Evolutionary conservation across 1,140 invertebrate species (phyloP).

Genomic region (Tenebrio molitor): DNA sequence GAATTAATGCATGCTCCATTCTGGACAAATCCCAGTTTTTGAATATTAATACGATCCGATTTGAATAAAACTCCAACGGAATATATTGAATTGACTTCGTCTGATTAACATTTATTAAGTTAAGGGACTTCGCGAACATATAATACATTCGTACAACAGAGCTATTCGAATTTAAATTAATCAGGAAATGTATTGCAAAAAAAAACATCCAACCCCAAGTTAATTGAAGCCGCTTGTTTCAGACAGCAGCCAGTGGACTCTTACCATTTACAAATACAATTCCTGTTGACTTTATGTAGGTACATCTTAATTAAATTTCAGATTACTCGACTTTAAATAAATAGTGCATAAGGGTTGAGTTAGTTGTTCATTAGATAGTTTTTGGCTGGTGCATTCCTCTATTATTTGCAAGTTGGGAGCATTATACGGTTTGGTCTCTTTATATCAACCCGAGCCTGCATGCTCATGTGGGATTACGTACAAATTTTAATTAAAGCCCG

Average conservation of each 20-base stretch:
- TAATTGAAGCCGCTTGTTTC: too few species aligned
- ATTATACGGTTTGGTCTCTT: background rate
- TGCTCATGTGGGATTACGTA: constrained; percentile 22
- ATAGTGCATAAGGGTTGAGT: constrained; percentile 22
- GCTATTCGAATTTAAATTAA: too few species aligned
- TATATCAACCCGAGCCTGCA: background rate
- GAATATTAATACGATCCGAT: constrained; percentile 28
- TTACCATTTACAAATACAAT: background rate
- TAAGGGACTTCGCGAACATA: background rate
- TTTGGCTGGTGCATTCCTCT: constrained; percentile 24
- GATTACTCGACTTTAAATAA: constrained; percentile 29
- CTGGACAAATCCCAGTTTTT: constrained; percentile 17
- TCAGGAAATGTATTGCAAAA: too few species aligned
- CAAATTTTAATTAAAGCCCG: constrained; percentile 27
- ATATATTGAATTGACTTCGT: background rate
- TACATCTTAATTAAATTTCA: constrained; percentile 38
- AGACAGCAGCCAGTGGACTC: too few species aligned
- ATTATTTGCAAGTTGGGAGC: background rate
- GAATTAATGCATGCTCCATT: constrained; percentile 22
- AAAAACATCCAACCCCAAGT: too few species aligned
- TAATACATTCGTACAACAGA: too few species aligned
- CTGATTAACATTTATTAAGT: constrained; percentile 30
- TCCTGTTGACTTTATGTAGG: constrained; percentile 10
- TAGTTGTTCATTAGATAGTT: constrained; percentile 5
- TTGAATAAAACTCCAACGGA: constrained; percentile 21